Conservation (phyloP, 2,797 vertebrate genomes). For the Denticeps clupeoides region DNA sequence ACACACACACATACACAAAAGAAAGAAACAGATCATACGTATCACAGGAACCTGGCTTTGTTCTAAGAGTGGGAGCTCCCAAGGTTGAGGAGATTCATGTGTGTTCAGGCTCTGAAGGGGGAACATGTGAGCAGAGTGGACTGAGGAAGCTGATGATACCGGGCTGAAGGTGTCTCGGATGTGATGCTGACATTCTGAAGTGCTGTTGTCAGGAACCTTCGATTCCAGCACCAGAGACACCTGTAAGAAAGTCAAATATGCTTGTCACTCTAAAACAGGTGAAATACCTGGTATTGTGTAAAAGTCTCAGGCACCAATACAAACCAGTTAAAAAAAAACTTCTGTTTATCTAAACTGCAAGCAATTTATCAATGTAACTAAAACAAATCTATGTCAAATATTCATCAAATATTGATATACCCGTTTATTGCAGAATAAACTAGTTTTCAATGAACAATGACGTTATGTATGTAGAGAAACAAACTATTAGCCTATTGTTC, state of each 20-base stretch:
- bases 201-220: constrained; percentile 48
- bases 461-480: too few species aligned
- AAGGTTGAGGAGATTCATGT: constrained; percentile 23
- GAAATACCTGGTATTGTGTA: too few species aligned
- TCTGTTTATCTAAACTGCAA: too few species aligned
- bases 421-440: too few species aligned
- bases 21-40: neutral
- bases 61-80: constrained; percentile 30
- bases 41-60: constrained; percentile 39
- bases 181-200: constrained; percentile 41
- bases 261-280: too few species aligned
- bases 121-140: constrained; percentile 35
- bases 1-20: constrained; percentile 11
- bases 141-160: constrained; percentile 39
- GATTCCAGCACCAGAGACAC: constrained; percentile 59
- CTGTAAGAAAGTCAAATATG: constrained; percentile 34
- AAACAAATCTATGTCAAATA: too few species aligned
- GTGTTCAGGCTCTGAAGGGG: constrained; percentile 32
- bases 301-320: too few species aligned
- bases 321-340: too few species aligned
- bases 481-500: too few species aligned
- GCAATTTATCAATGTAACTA: too few species aligned
- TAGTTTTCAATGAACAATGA: too few species aligned
- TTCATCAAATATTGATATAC: too few species aligned
- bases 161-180: constrained; percentile 31